Evolutionary conservation across 2,797 vertebrate genomes (phyloP), one percentile per base, ranked within the genome.

Genomic region (Bradypodion pumilum): DNA sequence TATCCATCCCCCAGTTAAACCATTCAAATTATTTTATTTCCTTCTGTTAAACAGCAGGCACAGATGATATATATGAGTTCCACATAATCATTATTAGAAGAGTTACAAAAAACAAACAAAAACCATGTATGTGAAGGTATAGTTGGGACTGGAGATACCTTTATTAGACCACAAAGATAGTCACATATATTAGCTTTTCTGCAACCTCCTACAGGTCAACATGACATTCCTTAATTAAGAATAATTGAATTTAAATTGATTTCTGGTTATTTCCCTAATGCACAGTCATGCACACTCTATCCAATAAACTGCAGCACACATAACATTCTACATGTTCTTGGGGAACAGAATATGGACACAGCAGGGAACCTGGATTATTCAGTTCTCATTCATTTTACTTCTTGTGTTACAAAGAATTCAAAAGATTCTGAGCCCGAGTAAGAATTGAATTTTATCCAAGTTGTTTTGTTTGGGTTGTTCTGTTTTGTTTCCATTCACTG

Each of bases 321-420:
- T 15, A n/a, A 49, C 25, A 35, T 52, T 37, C n/a, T 21, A 37
- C 21, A 69, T 29, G n/a, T 32, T 73, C 35, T 72, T 8, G 37
- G 19, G 68, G 5, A 35, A 80, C 5, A 32, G 1, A 46, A 16
- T 5, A 56, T 56, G 52, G 52, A n/a, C n/a, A 42, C 68, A 12
- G 4, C 32, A 74, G 27, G 60, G 7, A 37, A 46, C 10, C n/a
- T 60, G 13, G 40, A 5, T 88, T 23, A 40, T 52, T 42, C 49
- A 83, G 80, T 2, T n/a, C 81, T 86, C 88, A 87, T 92, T 89
- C 65, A 69, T 90, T 87, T 91, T 74, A 21, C 84, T 87, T 72
- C 15, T 35, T 32, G 65, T 16, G 7, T 68, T 60, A 29, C 3
- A 87, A 37, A 85, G 19, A 25, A 37, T 63, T 78, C 74, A 81